A percentile compares a stretch with the other conserved stretches of the same genome.
Evolutionary conservation across 2,797 vertebrate species (phyloP).

Genomic region (Salarias fasciatus): DNA sequence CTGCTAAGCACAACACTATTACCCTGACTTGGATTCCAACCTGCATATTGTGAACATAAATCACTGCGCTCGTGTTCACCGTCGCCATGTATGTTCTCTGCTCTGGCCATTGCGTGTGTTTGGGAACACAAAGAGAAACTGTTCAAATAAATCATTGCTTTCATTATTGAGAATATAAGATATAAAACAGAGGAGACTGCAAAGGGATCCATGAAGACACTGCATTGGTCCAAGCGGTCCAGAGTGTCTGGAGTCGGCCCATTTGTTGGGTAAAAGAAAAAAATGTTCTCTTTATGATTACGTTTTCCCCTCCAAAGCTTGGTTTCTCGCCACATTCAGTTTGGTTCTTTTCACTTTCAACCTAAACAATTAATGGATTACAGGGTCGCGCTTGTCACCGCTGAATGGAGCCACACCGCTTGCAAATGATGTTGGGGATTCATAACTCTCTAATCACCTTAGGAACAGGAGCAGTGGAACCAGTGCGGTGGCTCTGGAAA

Average conservation of each 20-base stretch:
- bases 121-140: too few relatives aligned
- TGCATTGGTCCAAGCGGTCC: neutral
- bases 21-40: neutral
- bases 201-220: neutral
- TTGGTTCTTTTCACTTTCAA: slow-evolving; percentile 22
- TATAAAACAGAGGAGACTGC: neutral
- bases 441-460: slow-evolving; percentile 53
- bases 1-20: neutral
- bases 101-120: too few relatives aligned
- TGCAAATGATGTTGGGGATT: slow-evolving; percentile 43
- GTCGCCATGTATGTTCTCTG: too few relatives aligned
- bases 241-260: neutral
- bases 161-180: neutral
- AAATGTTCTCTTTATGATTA: neutral
- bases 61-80: neutral
- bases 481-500: slow-evolving; percentile 11
- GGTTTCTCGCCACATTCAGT: slow-evolving; percentile 5
- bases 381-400: slow-evolving; percentile 36
- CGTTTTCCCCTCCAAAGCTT: neutral
- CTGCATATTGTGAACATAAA: neutral
- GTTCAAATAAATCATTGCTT: too few relatives aligned
- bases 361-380: slow-evolving; percentile 55
- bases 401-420: slow-evolving; percentile 32
- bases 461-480: slow-evolving; percentile 27
- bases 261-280: neutral